Evolutionary conservation across 2,113 vertebrate genomes (phyloP).

Genomic region (Puffinus mauretanicus): DNA sequence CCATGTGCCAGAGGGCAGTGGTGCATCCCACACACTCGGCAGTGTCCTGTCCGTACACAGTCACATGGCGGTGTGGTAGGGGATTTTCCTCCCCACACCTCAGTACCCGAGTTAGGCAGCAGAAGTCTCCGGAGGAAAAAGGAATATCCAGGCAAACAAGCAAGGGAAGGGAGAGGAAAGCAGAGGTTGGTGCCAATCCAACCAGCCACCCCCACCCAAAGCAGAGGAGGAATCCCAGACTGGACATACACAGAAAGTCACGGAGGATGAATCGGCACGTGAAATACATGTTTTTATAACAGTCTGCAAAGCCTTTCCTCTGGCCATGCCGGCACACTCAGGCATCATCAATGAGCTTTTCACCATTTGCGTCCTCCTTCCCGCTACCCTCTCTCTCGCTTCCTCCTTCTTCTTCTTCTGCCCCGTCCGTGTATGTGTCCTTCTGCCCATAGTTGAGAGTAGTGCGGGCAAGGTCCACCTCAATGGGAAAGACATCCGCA

Average conservation of each 20-base stretch:
- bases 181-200: background rate
- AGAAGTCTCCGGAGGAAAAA: background rate
- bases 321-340: background rate
- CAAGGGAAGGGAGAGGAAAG: background rate
- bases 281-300: background rate
- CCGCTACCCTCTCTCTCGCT: conserved; percentile 9
- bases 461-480: conserved; percentile 95
- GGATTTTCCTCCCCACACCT: background rate
- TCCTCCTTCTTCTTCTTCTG: conserved; percentile 77
- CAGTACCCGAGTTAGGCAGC: background rate
- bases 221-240: conserved; percentile 11
- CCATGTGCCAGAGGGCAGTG: fast-evolving
- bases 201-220: background rate
- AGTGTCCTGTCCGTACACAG: background rate
- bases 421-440: conserved; percentile 75
- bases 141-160: conserved; percentile 6
- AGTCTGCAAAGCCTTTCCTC: conserved; percentile 7
- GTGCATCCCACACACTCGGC: background rate
- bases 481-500: conserved; percentile 96
- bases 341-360: conserved; percentile 87
- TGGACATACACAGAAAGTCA: conserved; percentile 27
- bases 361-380: conserved; percentile 78
- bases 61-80: fast-evolving
- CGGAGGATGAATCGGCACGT: background rate
- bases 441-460: conserved; percentile 89